Evolutionary conservation across 2,797 vertebrate species (phyloP).

Genomic region (Saguinus oedipus): DNA sequence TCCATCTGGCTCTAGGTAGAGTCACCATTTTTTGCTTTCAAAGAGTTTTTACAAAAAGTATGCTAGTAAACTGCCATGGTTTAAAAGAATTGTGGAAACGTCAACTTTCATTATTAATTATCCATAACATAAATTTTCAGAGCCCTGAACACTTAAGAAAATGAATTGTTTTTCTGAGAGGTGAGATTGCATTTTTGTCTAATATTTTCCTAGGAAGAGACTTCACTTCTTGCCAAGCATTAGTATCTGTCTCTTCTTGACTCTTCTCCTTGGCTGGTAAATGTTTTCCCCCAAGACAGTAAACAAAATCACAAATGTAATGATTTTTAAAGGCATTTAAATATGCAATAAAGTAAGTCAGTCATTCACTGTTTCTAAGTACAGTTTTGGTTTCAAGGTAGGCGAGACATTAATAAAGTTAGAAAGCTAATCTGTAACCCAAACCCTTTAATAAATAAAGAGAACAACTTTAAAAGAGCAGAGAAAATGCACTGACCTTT

Average conservation of each 20-base stretch:
- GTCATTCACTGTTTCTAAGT: neutral
- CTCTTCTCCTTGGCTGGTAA: neutral
- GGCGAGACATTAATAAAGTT: constrained; percentile 47
- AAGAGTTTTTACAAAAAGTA: constrained; percentile 25
- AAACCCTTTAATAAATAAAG: constrained; percentile 58
- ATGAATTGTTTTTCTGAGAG: constrained; percentile 34
- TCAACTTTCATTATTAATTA: constrained; percentile 55
- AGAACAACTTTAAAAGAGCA: constrained; percentile 42
- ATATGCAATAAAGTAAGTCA: neutral
- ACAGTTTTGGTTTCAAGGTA: constrained; percentile 36
- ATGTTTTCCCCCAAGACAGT: neutral
- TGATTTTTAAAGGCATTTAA: constrained; percentile 40
- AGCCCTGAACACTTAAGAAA: constrained; percentile 8
- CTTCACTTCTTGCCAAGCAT: neutral
- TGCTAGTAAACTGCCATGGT: neutral
- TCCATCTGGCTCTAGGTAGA: neutral
- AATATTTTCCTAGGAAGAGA: neutral
- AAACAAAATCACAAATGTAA: constrained; percentile 51
- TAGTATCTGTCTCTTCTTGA: neutral
- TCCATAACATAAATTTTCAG: constrained; percentile 31
- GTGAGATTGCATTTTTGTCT: neutral
- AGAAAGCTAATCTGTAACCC: neutral
- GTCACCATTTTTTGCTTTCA: neutral
- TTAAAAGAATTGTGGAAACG: neutral
- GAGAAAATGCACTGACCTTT: constrained; percentile 65